Conservation (phyloP, 2,888 invertebrate species). For the Harpalus rufipes region DNA sequence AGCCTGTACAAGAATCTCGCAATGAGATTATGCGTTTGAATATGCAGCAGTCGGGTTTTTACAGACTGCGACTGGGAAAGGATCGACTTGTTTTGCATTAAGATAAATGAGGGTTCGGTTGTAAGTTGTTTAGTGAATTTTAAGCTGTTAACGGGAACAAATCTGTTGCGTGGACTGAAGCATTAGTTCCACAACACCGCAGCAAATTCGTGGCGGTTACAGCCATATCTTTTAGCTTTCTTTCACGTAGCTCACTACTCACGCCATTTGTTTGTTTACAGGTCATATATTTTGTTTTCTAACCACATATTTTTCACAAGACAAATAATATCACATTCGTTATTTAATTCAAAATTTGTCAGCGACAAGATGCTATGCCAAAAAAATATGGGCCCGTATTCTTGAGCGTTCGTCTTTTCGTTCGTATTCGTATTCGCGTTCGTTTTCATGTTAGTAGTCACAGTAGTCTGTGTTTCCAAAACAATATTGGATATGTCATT, state of each 20-base stretch:
- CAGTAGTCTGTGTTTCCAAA: too few relatives aligned
- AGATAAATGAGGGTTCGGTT: constrained; percentile 49
- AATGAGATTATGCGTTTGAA: constrained; percentile 35
- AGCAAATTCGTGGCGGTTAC: not conserved
- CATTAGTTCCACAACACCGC: constrained; percentile 35
- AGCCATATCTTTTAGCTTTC: not conserved
- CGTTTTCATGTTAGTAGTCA: too few relatives aligned
- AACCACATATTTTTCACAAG: not conserved
- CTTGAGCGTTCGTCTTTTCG: too few relatives aligned
- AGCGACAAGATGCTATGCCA: too few relatives aligned
- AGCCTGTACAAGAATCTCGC: constrained; percentile 5
- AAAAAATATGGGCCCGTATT: too few relatives aligned
- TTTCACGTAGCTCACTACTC: not conserved
- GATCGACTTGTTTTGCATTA: constrained; percentile 37
- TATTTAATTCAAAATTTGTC: not conserved
- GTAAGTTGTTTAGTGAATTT: constrained; percentile 60
- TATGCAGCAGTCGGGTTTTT: constrained; percentile 41
- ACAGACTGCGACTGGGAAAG: not conserved
- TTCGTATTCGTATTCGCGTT: too few relatives aligned
- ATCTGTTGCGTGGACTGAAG: constrained; percentile 55
- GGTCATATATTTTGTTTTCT: not conserved
- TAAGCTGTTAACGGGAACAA: constrained; percentile 60
- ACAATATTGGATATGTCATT: too few relatives aligned
- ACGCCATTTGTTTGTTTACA: not conserved
- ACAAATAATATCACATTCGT: not conserved